Conservation (phyloP, 53 echinoderm and acorn worm genomes). For the Henricia sp. region DNA sequence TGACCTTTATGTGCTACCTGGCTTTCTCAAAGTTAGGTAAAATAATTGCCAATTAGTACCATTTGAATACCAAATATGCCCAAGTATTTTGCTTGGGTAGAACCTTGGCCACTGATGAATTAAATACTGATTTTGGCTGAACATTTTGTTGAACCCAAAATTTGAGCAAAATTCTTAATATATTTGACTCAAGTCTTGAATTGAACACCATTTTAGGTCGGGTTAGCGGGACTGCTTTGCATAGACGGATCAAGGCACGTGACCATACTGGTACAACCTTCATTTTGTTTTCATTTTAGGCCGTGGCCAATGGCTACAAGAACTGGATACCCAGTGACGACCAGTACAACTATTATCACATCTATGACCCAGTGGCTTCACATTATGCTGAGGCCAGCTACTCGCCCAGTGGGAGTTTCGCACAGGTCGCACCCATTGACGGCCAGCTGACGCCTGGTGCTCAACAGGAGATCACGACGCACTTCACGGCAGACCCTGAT, state of each 20-base stretch:
- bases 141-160: too few relatives aligned
- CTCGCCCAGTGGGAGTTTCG: constrained; percentile 70
- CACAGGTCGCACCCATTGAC: constrained; percentile 60
- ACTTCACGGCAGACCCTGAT: constrained; percentile 67
- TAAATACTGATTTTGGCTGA: too few relatives aligned
- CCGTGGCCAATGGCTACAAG: constrained; percentile 9
- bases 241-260: neutral
- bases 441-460: constrained; percentile 60
- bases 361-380: constrained; percentile 40
- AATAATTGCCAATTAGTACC: too few relatives aligned
- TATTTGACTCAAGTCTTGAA: too few relatives aligned
- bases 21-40: too few relatives aligned
- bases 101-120: too few relatives aligned
- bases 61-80: too few relatives aligned
- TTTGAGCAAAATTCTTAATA: too few relatives aligned
- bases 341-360: constrained; percentile 29
- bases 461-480: constrained; percentile 62
- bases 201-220: too few relatives aligned
- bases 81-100: too few relatives aligned
- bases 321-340: constrained; percentile 8
- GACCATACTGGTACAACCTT: neutral
- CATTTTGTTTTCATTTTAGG: neutral
- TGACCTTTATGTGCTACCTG: too few relatives aligned
- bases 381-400: constrained; percentile 47
- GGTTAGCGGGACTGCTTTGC: neutral